Conservation (phyloP, 1,140 invertebrate genomes). For the Nasonia longicornis region DNA sequence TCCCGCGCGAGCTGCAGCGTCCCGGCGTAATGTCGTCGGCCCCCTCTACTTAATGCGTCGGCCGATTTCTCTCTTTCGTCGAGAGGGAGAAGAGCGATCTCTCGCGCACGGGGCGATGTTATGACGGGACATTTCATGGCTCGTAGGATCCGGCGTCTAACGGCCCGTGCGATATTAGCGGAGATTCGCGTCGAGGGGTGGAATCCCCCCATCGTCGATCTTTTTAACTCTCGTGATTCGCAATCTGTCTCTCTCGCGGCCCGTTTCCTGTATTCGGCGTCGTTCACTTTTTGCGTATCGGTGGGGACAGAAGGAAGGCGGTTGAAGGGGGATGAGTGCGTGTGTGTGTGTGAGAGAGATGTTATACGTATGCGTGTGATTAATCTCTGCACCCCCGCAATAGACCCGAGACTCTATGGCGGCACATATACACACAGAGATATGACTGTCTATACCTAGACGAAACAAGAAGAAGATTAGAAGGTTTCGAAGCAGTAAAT, state of each 20-base stretch:
- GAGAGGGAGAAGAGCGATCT: not conserved
- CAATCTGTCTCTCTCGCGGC: slow-evolving; percentile 25
- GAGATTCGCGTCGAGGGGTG: slow-evolving; percentile 47
- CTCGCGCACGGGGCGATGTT: slow-evolving; percentile 52
- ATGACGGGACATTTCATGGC: slow-evolving; percentile 67
- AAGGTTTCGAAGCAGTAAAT: slow-evolving; percentile 47
- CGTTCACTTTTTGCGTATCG: not conserved
- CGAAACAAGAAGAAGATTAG: slow-evolving; percentile 46
- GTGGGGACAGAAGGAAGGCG: not conserved
- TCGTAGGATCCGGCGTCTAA: slow-evolving; percentile 62
- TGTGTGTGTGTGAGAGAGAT: not conserved
- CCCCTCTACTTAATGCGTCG: slow-evolving; percentile 4
- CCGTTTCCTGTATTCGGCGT: slow-evolving; percentile 13
- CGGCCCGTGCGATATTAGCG: slow-evolving; percentile 64
- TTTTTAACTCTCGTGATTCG: slow-evolving; percentile 43
- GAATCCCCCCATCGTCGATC: slow-evolving; percentile 23
- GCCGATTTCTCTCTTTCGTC: slow-evolving; percentile 29
- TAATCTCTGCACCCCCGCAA: slow-evolving; percentile 28
- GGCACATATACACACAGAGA: not conserved
- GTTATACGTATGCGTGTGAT: not conserved
- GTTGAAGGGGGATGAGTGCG: not conserved
- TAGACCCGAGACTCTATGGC: not conserved
- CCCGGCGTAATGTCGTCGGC: not conserved
- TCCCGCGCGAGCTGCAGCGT: not conserved
- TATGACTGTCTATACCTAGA: slow-evolving; percentile 27